Percentiles rank a stretch among this genome's conserved stretches.
Conservation (phyloP, 2,113 vertebrate species). For the Diphyllodes magnificus region DNA sequence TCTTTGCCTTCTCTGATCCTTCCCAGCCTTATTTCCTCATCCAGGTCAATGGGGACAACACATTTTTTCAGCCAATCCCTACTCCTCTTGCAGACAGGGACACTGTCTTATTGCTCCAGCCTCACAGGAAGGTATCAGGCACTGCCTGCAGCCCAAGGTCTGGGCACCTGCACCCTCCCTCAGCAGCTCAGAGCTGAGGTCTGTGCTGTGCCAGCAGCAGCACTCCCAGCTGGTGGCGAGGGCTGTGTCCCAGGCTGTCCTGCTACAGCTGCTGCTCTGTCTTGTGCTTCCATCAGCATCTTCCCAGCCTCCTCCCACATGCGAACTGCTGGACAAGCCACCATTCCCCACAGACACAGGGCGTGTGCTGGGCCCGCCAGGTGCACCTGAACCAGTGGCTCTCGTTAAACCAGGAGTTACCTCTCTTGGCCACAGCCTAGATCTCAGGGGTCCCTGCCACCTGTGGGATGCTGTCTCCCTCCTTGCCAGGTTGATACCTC, state of each 20-base stretch:
- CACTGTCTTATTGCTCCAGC: background rate
- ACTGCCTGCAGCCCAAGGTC: background rate
- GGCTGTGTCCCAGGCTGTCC: background rate
- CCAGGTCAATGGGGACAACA: background rate
- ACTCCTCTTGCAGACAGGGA: background rate
- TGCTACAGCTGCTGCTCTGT: background rate
- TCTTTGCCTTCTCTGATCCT: background rate
- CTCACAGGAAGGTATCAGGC: background rate
- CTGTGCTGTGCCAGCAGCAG: background rate
- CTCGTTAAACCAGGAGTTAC: background rate
- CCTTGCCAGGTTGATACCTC: background rate
- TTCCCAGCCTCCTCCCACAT: background rate
- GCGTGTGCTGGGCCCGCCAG: background rate
- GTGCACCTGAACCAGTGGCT: fast-evolving
- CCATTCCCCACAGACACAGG: fast-evolving
- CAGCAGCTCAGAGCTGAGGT: background rate
- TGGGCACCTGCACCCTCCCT: background rate
- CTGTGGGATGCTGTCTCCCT: fast-evolving
- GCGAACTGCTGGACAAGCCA: background rate
- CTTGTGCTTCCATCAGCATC: fast-evolving
- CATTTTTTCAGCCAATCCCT: background rate
- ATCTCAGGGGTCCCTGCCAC: background rate
- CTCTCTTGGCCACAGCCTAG: background rate
- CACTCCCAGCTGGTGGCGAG: background rate
- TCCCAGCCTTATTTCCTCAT: background rate